Evolutionary conservation across 2,888 invertebrate genomes (phyloP), one percentile per base, ranked within the genome.

Genomic region (Drosophila meridiana): DNA sequence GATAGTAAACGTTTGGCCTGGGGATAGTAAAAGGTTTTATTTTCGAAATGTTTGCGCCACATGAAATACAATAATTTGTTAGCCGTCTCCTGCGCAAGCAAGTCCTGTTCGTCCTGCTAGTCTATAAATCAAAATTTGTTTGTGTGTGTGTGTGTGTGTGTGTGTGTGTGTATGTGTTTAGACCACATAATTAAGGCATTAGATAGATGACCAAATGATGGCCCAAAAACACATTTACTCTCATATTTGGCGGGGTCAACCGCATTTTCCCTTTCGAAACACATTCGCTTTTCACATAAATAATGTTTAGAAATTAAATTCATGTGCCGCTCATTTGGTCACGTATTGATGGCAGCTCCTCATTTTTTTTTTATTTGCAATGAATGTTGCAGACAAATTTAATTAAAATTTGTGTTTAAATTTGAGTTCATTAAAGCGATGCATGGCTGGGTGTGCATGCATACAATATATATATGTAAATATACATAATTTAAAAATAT

Each of bases 291-390:
- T 52, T 34, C 34, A 36, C 20, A 11, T 88, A 76, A 78, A 83
- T 85, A 82, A 85, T 85, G 69, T 83, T 83, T 82, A 74, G 69
- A 80, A 77, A 83, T 83, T 71, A 71, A 85, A 79, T 86, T 76
- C 76, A 68, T 65, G 52, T 20, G 20, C 50, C 50, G 14, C 30
- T 36, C 64, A 58, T 56, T 72, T 65, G 32, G 58, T 67, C 82
- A 73, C 61, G 75, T 42, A 58, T 75, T 45, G n/a, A 11, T 63
- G 76, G 38, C 48, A 14, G 57, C 32, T 13, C 20, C 14, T 32
- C 59, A 14, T 45, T 56, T n/a, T 36, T 43, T 20, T 32, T 34
- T 38, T 45, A 57, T 60, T 32, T 38, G 9, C 36, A 7, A 3
- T 11, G 20, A 61, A 50, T 30, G 32, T 32, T 32, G n/a, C 14